These are phyloP conservation scores for Ammodramus savannarum DNA, from an alignment of 2,113 vertebrate species.

Conservation along the genomic window DNA sequence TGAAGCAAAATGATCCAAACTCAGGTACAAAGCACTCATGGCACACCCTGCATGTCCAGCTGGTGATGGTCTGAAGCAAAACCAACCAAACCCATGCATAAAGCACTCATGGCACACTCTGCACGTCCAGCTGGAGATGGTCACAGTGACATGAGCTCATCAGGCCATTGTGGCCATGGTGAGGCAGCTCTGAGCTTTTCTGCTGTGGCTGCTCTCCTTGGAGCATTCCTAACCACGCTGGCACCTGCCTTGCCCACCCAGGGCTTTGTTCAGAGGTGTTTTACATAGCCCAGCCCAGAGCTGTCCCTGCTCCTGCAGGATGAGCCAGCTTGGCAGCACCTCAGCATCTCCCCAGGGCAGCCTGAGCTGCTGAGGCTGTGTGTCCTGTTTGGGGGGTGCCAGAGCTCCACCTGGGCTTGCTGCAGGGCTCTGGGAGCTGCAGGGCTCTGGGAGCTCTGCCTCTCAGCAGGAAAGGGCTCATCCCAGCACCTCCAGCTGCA, in stretches of 20 bases:
- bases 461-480: background rate
- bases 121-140: background rate
- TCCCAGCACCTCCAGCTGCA: background rate
- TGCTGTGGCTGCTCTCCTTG: background rate
- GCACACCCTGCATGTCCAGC: background rate
- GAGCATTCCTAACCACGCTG: background rate
- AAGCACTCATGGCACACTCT: background rate
- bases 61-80: background rate
- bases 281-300: background rate
- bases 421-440: background rate
- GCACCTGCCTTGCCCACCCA: background rate
- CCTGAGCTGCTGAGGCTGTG: background rate
- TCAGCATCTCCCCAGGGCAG: background rate
- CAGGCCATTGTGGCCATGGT: background rate
- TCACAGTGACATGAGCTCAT: background rate
- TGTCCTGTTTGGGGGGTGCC: background rate
- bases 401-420: background rate
- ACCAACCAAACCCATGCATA: background rate
- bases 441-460: background rate
- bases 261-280: background rate
- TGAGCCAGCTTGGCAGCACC: background rate
- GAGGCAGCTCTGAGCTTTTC: background rate
- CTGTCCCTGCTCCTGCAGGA: background rate
- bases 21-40: background rate
- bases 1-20: background rate